Evolutionary conservation across 2,113 vertebrate genomes (phyloP).

Genomic region (Elaphurus davidianus): DNA sequence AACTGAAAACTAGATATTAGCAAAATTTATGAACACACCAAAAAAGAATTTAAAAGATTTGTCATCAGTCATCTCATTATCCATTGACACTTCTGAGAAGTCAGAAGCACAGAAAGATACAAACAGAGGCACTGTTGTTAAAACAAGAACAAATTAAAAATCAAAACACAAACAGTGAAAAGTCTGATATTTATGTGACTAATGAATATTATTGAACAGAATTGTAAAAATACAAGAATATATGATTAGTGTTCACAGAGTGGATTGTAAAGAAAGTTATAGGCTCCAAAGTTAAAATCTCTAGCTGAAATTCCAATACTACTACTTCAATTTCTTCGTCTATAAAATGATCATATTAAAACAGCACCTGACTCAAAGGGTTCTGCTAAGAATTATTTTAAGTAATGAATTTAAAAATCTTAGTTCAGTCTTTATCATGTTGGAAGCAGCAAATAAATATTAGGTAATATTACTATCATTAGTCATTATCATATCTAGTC

Average conservation of each 20-base stretch:
- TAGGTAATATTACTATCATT: not conserved
- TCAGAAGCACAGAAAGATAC: not conserved
- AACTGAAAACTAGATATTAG: not conserved
- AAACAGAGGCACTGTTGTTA: not conserved
- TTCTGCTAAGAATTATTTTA: not conserved
- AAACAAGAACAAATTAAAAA: not conserved
- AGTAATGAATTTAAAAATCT: not conserved
- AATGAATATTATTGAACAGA: not conserved
- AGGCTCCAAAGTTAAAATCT: not conserved
- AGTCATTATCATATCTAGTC: not conserved
- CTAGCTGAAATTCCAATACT: not conserved
- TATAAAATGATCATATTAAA: not conserved
- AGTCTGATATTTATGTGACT: not conserved
- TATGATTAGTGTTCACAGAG: not conserved
- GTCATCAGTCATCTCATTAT: not conserved
- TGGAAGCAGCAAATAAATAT: not conserved
- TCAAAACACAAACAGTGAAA: not conserved
- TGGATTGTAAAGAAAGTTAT: not conserved
- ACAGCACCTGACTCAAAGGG: not conserved
- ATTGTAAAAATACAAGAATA: not conserved
- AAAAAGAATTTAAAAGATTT: not conserved
- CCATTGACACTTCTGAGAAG: not conserved
- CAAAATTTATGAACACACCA: not conserved
- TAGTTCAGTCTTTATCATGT: not conserved
- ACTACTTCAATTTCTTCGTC: not conserved